A percentile compares a stretch with the other conserved stretches of the same genome.
These are phyloP conservation scores for Hafferia zeledoni DNA, from an alignment of 2,797 vertebrate species.

Conservation along the genomic window DNA sequence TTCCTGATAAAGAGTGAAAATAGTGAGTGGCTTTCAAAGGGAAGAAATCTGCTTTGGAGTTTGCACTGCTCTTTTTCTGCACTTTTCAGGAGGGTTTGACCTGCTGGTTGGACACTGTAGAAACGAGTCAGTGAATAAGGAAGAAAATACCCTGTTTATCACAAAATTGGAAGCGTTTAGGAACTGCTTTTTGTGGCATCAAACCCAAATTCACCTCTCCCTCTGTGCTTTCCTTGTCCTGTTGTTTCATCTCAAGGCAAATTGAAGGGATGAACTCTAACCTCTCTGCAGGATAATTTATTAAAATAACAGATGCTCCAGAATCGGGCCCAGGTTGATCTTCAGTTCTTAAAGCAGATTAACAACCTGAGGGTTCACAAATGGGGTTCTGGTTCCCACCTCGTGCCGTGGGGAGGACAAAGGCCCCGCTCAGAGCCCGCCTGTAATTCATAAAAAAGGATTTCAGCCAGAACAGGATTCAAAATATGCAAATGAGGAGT, in stretches of 20 bases:
- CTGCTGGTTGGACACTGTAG: neutral
- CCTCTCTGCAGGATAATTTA: constrained; percentile 4
- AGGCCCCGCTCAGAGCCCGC: neutral
- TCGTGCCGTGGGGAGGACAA: neutral
- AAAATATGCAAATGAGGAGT: neutral
- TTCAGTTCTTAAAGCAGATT: constrained; percentile 14
- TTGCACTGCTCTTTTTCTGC: neutral
- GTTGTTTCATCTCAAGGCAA: neutral
- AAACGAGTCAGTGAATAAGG: neutral
- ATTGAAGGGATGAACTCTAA: neutral
- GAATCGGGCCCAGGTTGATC: neutral
- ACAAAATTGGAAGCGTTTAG: neutral
- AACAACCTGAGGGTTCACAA: neutral
- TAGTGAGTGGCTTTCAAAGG: neutral
- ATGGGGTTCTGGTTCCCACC: neutral
- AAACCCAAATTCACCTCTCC: neutral
- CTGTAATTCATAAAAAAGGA: neutral
- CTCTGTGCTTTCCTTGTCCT: neutral
- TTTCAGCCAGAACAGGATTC: neutral
- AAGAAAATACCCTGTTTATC: neutral
- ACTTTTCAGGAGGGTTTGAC: neutral
- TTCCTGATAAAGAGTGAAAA: neutral
- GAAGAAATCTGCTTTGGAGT: neutral
- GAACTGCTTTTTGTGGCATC: neutral
- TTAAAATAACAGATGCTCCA: constrained; percentile 36